Evolutionary conservation across 2,888 invertebrate genomes (phyloP), one percentile per base, ranked within the genome.

Genomic region (Azorinus chamasolen): DNA sequence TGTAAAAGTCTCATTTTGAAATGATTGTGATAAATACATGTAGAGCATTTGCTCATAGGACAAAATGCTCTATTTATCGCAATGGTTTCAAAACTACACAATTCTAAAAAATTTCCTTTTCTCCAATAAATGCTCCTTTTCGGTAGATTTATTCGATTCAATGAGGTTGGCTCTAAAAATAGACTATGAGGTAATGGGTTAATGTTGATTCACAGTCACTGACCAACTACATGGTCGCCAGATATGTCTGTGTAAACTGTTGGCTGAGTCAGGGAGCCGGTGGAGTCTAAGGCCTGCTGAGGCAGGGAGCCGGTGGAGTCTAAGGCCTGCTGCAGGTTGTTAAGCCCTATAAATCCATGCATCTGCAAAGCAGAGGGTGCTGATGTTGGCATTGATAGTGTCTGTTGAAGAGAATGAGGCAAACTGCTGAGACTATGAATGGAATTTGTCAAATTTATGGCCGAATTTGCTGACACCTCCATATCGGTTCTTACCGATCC

Each of bases 341-440:
- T 70, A 22, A 70, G 12, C 6, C 70, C 70, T 39, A 70, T 70
- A 51, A 57, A 70, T 4, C 70, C 70, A 63, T 70, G 70, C n/a
- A 57, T 48, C 12, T 55, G 41, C 4, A 57, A 20, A 4, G 43
- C 18, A 16, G 24, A 22, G 51, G 24, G 6, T 2, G 54, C 10
- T 27, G 45, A 32, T 3, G 51, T 27, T 10, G 37, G 43, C 20
- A 63, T n/a, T 16, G 46, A 37, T 1, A 53, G 55, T 2, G 41
- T 39, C n/a, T 55, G 55, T 14, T 55, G 55, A 16, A 55, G 5
- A 27, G 16, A 6, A 3, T 16, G 22, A 2, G 25, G 32, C 16
- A 32, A 16, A 4, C 4, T 16, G 27, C n/a, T 6, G 53, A 32
- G 53, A 24, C n/a, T 45, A 20, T 5, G n/a, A 8, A 20, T 8